Conservation (phyloP, 2,113 vertebrate genomes). For the Cairina moschata region DNA sequence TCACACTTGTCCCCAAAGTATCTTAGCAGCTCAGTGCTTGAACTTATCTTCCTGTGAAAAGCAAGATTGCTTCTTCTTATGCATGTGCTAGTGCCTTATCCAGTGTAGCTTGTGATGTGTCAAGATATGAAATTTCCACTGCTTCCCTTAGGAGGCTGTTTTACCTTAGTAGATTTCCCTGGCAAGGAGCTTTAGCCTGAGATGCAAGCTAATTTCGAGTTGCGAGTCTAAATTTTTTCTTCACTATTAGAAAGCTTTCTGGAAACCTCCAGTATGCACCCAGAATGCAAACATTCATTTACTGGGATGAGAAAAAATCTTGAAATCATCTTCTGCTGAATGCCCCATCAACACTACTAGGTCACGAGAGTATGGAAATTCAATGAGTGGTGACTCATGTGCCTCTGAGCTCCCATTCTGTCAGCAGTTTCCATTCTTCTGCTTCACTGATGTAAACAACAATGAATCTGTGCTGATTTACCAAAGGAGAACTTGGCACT, state of each 20-base stretch:
- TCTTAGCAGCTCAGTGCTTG: not conserved
- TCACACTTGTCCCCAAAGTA: not conserved
- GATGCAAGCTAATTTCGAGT: not conserved
- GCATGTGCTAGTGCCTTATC: not conserved
- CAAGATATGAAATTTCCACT: not conserved
- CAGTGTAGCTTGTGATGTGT: not conserved
- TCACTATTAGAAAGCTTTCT: not conserved
- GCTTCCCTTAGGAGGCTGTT: not conserved
- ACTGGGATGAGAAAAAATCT: not conserved
- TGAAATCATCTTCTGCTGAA: slow-evolving; percentile 19
- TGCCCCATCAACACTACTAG: not conserved
- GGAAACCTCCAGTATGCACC: not conserved
- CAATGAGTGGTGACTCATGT: slow-evolving; percentile 36
- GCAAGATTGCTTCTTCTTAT: not conserved
- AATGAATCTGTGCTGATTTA: not conserved
- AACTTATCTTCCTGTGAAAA: slow-evolving; percentile 23
- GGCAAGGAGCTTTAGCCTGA: not conserved
- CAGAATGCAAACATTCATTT: not conserved
- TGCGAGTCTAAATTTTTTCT: not conserved
- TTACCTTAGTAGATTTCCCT: not conserved
- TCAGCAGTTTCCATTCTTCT: slow-evolving; percentile 60
- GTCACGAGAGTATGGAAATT: slow-evolving; percentile 38
- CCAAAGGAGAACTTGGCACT: not conserved
- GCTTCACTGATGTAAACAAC: slow-evolving; percentile 47
- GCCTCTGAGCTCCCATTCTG: slow-evolving; percentile 52